Evolutionary conservation across 2,113 vertebrate genomes (phyloP), one percentile per base, ranked within the genome.

Genomic region (Coryphaenoides rupestris): DNA sequence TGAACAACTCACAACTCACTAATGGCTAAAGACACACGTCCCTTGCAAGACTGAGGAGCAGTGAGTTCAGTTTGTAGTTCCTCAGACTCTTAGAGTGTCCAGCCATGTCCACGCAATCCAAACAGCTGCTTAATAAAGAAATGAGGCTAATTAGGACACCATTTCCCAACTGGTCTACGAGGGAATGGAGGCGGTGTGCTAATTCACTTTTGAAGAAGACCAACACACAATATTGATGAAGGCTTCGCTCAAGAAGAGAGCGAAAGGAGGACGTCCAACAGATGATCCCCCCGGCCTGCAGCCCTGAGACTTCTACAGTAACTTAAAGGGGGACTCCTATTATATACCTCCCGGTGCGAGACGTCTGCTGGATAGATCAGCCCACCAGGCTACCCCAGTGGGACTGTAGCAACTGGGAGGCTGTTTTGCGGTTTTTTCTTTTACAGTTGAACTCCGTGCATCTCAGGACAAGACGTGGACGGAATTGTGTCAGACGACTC

Each of bases 101-200:
- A 69, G 65, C n/a, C 72, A 75, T 55, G 69, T 67, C 62, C 77
- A 60, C 66, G 65, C n/a, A n/a, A 80, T 79, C 77, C 88, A 84
- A 86, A 79, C 75, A 80, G 71, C 82, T 78, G 23, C 71, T 84
- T 81, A 81, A 70, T 77, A 68, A 64, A 69, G 79, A 82, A 89
- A 86, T 81, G 85, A 72, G 86, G 87, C 80, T 88, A 88, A 88
- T 89, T 87, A 80, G 74, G 60, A 70, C 66, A 72, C 68, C 74
- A 87, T 89, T 87, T 78, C 88, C 86, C 60, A n/a, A 66, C 75
- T 82, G 85, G 84, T 87, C 85, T 87, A 81, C 75, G 75, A 72
- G n/a, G 76, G 76, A 80, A 69, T 73, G 83, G 76, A 69, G 17
- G 69, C 73, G 66, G 69, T 72, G 75, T 74, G 71, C 84, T 88